phyloP scores from a whole-genome alignment of 2,113 vertebrate species.

The Platycercus adscitus region DNA sequence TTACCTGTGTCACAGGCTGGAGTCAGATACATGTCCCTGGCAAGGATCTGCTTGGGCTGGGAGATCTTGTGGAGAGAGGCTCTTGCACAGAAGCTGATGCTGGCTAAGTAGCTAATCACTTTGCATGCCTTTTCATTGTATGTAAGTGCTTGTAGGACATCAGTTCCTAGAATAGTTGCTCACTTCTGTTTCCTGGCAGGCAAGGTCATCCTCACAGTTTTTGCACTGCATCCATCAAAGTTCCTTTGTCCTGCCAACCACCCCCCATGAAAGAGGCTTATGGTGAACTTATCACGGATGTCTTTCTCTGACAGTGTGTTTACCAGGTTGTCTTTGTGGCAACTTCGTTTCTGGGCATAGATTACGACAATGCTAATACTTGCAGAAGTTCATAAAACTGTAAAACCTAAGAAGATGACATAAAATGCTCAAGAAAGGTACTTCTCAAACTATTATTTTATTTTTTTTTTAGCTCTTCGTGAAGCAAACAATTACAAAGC shows the following conservation, averaged over 20 bases:
- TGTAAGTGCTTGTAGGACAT: accelerated
- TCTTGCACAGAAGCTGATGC: neutral
- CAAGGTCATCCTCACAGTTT: neutral
- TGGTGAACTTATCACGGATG: neutral
- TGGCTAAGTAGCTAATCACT: neutral
- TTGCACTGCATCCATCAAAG: neutral
- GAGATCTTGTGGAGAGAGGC: neutral
- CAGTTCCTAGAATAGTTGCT: accelerated
- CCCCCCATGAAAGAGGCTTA: neutral
- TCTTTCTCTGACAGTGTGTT: neutral
- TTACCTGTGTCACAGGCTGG: accelerated
- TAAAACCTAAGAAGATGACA: neutral
- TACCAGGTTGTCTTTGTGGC: neutral
- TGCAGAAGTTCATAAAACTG: neutral
- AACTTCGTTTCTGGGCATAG: neutral
- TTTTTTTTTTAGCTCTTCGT: neutral
- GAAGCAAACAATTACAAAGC: neutral
- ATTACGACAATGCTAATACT: neutral
- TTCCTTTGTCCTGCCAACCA: neutral
- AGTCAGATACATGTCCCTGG: neutral
- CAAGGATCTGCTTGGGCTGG: accelerated
- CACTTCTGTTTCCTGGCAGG: neutral
- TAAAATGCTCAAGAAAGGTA: neutral
- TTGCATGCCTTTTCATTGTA: neutral
- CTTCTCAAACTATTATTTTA: neutral